Evolutionary conservation across 1,140 invertebrate species (phyloP), one percentile per base, ranked within the genome.

Genomic region (Spodoptera litura): DNA sequence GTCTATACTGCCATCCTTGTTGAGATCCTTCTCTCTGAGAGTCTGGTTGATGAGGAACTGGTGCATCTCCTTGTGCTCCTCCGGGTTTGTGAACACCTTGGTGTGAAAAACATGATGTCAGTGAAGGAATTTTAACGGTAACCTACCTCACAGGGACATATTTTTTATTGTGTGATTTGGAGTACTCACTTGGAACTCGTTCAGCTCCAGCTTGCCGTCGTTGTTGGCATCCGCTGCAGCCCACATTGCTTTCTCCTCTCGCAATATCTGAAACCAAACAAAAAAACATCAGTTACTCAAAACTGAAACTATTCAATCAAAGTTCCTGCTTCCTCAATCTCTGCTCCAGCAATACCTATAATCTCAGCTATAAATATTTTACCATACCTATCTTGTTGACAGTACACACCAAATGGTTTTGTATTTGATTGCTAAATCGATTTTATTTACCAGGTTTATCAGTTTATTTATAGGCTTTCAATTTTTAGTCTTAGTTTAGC

Each of bases 21-120:
- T 96, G 38, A 83, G 95, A 94, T 99, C 99, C 92, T 98, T 98
- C 75, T 99, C 98, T 3, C 96, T 93, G 75, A 99, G 94, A 0
- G 97, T 98, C 91, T 98, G 97, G 85, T 97, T 95, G 72, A 99
- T 93, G 79, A 99, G 96, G 70, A 97, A 94, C 27, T 97, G 96
- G 84, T 98, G 96, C 99, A 99, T 99, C 85, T 96, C 96, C 53
- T 97, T 96, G 93, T 98, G 97, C 91, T 99, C 98, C 94, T 99
- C 98, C 0, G 99, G 99, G 95, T 99, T 98, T 53, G 97, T 97
- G 90, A 99, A 99, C 51, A 92, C 85, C 93, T 94, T 83, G 2
- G 59, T 4, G n/a, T 31, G 31, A 31, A 5, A 31, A 4, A 31
- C 31, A 31, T 31, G 31, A 31, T 31, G 3, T 31, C 2, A 31